Base-by-base conservation (phyloP, 2,797 vertebrate genomes). In the Setipinna tenuifilis region DNA sequence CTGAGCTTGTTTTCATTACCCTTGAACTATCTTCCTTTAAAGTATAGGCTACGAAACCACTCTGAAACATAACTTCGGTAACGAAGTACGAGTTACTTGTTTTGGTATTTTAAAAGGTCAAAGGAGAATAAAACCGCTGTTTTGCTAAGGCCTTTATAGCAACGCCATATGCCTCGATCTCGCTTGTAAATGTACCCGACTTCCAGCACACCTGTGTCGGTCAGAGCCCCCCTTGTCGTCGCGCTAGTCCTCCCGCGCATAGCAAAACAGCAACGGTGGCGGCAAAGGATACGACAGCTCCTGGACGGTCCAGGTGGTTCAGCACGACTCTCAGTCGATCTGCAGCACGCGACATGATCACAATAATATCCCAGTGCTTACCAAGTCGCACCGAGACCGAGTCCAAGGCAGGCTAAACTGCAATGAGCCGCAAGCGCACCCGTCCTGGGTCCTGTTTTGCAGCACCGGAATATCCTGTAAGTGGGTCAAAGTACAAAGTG, bases 221-320 rank as follows among this genome's bases (percentile, higher is more conserved):
- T 75, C 31, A 75, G 28, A 35, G 28, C 17, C 28, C 68, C 68
- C 68, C 68, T 6, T 41, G 28, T 75, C 68, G 28, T 75, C 68
- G 68, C 68, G 31, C 14, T 25, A 23, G 61, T 41, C 6, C 17
- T 41, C 1, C 1, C 6, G 68, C 2, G 28, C 4, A 14, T 35
- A 65, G 16, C 35, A 41, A 28, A 7, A 16, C 19, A 82, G 0
- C 7, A 57, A 57, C 7, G 12, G 14, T 2, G 14, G 1, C 17
- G 7, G 10, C 5, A 90, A 95, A 96, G 94, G 95, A 96, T 96
- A 96, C 95, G 46, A 95, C 58, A 0, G 84, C 61, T 0, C 83
- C 4, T 0, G 92, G 11, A 11, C 89, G 91, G 65, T 95, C 92
- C 0, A 96, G 92, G 21, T 96, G 96, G 87, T 81, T 87, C 85